Base-by-base conservation (phyloP, 2,113 vertebrate genomes). In the Turdus rufiventris region DNA sequence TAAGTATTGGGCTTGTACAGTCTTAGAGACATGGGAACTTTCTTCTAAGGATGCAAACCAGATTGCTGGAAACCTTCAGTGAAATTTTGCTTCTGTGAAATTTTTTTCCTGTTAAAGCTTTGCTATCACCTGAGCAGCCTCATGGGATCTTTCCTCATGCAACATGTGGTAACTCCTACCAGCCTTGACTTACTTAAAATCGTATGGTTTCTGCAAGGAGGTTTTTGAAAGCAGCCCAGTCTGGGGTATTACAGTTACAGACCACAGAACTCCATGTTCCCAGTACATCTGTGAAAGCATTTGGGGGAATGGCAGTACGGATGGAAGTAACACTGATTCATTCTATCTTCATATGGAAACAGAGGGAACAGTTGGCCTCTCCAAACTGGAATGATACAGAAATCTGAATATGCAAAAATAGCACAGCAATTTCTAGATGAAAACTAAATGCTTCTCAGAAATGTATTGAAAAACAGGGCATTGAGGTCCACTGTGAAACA, bases 301-400 rank as follows among this genome's bases (percentile, higher is more conserved):
- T 94, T 93, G 93, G 68, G 78, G 65, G 82, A 95, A 86, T 40
- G 78, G 93, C 82, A 86, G 61, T 57, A 89, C 1, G 79, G 72
- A 75, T 90, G 79, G 88, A 91, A 95, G 90, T 71, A 95, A 54
- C 90, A 91, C 90, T 95, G 93, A 97, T 97, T 96, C 93, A 97
- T 93, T 93, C 75, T 88, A 42, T 90, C 88, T 94, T 95, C 89
- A 90, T 85, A 40, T 61, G 82, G 90, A 93, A 95, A 78, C 83
- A 85, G 94, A 91, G 91, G 20, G 91, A 96, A 97, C 95, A 96
- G 94, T 96, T 96, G 94, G 96, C 75, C 60, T 88, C 75, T 93
- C 85, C 72, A 93, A 94, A 93, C 60, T 91, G 85, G 82, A 95
- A 91, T 80, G 56, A 76, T 80, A 83, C 48, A 94, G 78, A 94